Base-by-base conservation (phyloP, 2,797 vertebrate genomes). In the Neosalanx taihuensis region DNA sequence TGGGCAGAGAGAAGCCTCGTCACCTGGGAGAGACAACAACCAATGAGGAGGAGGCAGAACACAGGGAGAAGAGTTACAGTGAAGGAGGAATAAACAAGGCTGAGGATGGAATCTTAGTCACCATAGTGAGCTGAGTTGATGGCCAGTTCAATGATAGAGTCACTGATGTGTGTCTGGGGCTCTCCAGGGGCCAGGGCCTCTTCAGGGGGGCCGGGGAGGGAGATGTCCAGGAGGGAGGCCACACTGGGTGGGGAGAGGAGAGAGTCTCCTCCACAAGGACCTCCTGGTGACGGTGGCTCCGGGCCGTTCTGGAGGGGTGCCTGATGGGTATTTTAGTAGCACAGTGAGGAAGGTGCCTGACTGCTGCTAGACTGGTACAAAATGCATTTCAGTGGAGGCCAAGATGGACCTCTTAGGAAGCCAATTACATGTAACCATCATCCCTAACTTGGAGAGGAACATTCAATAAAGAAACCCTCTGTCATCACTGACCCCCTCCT, bases 71-170 rank as follows among this genome's bases (percentile, higher is more conserved):
- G 9, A 13, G 7, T 46, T 46, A 3, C 10, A 26, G 23, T 17
- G 51, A 49, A 18, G 1, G 3, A n/a, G 18, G 18, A 56, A 18
- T 18, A 5, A 6, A 56, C 51, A 4, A 56, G 51, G 51, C 6
- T n/a, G 18, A 9, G 5, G 18, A 56, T 56, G 51, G 51, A 53
- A n/a, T 53, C 17, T n/a, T 4, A 72, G 91, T 72, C 80, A 97
- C 97, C 92, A 7, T 95, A 99, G 74, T 97, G 96, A 66, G 95
- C 94, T 3, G 98, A 99, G 90, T 97, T 98, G 90, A 99, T 99
- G 77, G 97, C 98, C 0, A 99, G 95, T 87, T 99, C 98, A 0
- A 99, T 99, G 87, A 99, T 98, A 56, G 97, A 98, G 90, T 99
- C 98, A 0, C 98, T 98, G 89, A 99, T 99, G 72, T 98, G 98